Conservation (phyloP, 2,113 vertebrate genomes). For the Axis porcinus region DNA sequence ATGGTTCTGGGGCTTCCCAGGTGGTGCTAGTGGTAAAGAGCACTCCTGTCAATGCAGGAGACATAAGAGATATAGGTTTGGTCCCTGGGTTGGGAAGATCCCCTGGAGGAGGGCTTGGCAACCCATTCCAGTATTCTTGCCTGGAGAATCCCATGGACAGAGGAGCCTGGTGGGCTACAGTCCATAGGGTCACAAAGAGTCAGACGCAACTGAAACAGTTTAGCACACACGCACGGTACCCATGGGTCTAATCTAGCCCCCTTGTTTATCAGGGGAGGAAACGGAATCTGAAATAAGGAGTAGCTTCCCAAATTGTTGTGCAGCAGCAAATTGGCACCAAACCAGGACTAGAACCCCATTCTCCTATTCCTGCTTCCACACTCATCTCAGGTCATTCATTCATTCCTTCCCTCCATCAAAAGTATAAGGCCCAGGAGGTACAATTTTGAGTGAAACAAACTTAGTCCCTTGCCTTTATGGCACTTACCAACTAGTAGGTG, state of each 20-base stretch:
- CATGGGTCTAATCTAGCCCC: neutral
- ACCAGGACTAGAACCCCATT: too few species aligned
- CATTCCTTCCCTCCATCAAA: too few species aligned
- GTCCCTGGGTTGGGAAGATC: neutral
- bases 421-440: neutral
- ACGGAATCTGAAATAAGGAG: neutral
- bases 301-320: neutral
- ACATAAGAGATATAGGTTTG: neutral
- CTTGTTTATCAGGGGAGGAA: neutral
- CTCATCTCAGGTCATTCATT: neutral
- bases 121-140: neutral
- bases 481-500: neutral
- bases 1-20: neutral
- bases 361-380: neutral
- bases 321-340: neutral
- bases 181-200: neutral
- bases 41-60: neutral
- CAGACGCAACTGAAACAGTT: neutral
- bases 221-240: fast-evolving
- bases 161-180: neutral
- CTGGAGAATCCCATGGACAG: neutral
- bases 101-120: neutral
- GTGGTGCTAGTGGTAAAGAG: neutral
- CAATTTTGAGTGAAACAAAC: neutral
- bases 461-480: too few species aligned